Evolutionary conservation across 1,140 invertebrate species (phyloP).

Genomic region (Heliothis virescens): DNA sequence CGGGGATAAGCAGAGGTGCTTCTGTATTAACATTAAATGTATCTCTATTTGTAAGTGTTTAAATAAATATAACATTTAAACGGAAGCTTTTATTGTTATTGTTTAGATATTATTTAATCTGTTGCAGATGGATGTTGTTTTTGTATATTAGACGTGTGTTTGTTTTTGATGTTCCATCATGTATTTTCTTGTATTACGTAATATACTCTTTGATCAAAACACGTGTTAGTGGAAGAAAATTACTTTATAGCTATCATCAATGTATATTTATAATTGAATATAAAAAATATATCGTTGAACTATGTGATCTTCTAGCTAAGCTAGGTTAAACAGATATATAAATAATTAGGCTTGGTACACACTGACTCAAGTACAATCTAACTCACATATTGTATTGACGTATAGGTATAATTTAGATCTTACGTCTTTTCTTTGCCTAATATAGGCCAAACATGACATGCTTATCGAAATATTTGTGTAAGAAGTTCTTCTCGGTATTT

Average conservation of each 20-base stretch:
- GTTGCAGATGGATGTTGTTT: constrained; percentile 18
- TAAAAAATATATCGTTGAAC: constrained; percentile 6
- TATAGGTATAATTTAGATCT: background rate
- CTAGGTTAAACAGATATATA: constrained; percentile 35
- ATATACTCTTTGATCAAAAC: background rate
- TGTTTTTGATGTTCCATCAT: constrained; percentile 20
- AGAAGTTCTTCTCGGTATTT: background rate
- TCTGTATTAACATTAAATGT: constrained; percentile 47
- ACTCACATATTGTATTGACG: too few relatives aligned
- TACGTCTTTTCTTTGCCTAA: background rate
- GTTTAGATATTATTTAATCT: constrained; percentile 17
- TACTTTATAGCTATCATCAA: background rate
- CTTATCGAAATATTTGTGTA: background rate
- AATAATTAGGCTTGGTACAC: constrained; percentile 16
- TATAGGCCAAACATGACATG: background rate
- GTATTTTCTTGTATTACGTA: background rate
- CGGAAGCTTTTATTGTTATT: background rate
- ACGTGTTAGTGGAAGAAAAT: constrained; percentile 10
- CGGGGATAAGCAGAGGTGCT: constrained; percentile 45
- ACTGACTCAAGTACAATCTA: background rate
- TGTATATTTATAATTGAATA: constrained; percentile 2
- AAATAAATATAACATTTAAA: constrained; percentile 35
- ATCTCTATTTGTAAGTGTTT: constrained; percentile 40
- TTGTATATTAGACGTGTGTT: constrained; percentile 18
- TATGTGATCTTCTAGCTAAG: constrained; percentile 46